Percentiles rank a stretch among this genome's conserved stretches.
Conservation (phyloP, 2,113 vertebrate genomes). For the Peromyscus polionotus region DNA sequence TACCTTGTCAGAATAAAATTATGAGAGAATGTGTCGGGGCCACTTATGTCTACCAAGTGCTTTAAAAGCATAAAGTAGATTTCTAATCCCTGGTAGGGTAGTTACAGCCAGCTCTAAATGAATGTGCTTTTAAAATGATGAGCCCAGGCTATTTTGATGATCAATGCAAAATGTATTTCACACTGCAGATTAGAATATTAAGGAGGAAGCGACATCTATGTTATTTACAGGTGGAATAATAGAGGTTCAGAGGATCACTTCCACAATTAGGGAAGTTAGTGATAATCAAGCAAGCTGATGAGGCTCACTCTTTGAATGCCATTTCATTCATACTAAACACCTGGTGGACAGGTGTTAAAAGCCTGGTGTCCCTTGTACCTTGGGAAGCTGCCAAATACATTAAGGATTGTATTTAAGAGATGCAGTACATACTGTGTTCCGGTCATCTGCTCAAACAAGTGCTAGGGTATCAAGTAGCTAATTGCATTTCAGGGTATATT, state of each 20-base stretch:
- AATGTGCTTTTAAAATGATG: conserved; percentile 81
- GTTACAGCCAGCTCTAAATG: conserved; percentile 74
- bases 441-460: conserved; percentile 79
- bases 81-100: conserved; percentile 63
- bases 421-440: conserved; percentile 75
- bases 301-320: background rate
- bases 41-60: conserved; percentile 75
- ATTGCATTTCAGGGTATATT: conserved; percentile 77
- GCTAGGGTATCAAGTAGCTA: conserved; percentile 77
- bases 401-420: conserved; percentile 74
- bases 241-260: background rate
- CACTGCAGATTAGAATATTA: conserved; percentile 19
- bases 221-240: conserved; percentile 45
- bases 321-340: conserved; percentile 10
- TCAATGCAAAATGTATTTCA: conserved; percentile 74
- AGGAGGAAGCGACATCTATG: background rate
- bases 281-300: conserved; percentile 4
- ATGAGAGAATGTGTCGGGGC: conserved; percentile 68
- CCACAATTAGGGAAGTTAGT: background rate
- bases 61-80: conserved; percentile 68
- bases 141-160: conserved; percentile 67
- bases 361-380: background rate
- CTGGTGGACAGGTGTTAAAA: conserved; percentile 2
- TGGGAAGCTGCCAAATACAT: conserved; percentile 80
- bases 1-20: conserved; percentile 74